Evolutionary conservation across 2,797 vertebrate genomes (phyloP), one percentile per base, ranked within the genome.

Genomic region (Poecilia velifera): DNA sequence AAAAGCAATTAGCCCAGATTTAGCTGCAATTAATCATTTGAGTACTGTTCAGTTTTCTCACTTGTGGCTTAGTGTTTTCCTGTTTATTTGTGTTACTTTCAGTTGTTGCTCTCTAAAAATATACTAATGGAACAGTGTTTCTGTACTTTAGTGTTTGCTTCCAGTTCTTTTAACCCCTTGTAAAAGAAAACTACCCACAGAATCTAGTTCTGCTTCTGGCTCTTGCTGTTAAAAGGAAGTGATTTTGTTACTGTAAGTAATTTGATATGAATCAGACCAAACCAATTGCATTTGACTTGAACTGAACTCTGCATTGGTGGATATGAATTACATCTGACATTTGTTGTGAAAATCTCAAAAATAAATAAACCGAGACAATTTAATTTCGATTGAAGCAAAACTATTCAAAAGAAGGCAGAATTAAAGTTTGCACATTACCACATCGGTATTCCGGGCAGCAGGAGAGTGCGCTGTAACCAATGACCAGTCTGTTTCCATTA

Each of bases 381-480:
- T 8, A 41, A 41, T 68, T 20, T 20, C 2, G 22, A 41, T 41
- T 41, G 6, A 68, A 25, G 39, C 18, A 71, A n/a, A 45, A 14
- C 14, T n/a, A n/a, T 71, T 71, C 12, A 51, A 71, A 1, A 66
- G 73, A 68, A 41, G 22, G 10, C 36, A 76, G 25, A 46, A 31
- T 4, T 57, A 31, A 79, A 34, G n/a, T 73, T 72, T 86, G 76
- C 13, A 66, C 87, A 95, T 95, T 92, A 99, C 98, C 98, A 92
- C 98, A 99, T 90, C 83, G 91, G 87, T 99, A 98, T 73, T 99
- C 97, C 25, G 98, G 98, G 86, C 98, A 99, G 93, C 98, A 99
- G 83, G 97, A 99, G 55, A 97, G 79, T 43, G 94, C 86, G 0
- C 96, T 97, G 85, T 98, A 96, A 75, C 96, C 97, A 47, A 96